Conservation (phyloP, 2,888 invertebrate species). For the Tinea pellionella region DNA sequence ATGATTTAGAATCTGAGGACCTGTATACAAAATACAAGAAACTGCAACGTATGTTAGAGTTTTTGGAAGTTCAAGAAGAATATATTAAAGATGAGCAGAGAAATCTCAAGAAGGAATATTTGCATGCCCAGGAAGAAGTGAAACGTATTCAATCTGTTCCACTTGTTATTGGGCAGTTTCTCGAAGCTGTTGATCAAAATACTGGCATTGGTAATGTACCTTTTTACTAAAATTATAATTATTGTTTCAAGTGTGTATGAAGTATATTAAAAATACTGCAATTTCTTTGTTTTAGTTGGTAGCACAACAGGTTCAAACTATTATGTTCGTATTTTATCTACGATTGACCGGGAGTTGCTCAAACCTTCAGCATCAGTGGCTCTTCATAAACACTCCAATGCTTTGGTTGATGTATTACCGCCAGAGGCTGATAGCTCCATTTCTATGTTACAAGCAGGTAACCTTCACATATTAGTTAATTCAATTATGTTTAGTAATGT, state of each 20-base stretch:
- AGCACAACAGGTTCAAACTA: conserved; percentile 99
- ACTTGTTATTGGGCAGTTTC: conserved; percentile 97
- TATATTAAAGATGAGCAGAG: conserved; percentile 99
- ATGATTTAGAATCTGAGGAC: conserved; percentile 91
- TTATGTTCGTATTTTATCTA: conserved; percentile 97
- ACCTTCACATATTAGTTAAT: conserved; percentile 14
- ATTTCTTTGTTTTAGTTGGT: conserved; percentile 73
- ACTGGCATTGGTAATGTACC: conserved; percentile 82
- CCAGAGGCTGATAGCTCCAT: conserved; percentile 99
- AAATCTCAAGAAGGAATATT: conserved; percentile 97
- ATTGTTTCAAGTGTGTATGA: neutral
- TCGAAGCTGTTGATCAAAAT: conserved; percentile 99
- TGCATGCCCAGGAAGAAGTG: conserved; percentile 98
- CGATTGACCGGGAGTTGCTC: conserved; percentile 95
- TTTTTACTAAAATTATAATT: neutral
- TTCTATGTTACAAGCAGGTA: conserved; percentile 95
- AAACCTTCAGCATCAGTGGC: conserved; percentile 99
- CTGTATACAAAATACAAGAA: conserved; percentile 97
- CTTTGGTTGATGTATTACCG: conserved; percentile 98
- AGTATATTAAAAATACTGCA: no score
- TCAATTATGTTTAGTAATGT: conserved; percentile 16
- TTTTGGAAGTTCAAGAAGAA: conserved; percentile 98
- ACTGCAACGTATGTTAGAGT: conserved; percentile 95
- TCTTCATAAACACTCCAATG: conserved; percentile 98
- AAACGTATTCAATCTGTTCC: conserved; percentile 99